These are phyloP conservation scores for Heliocidaris tuberculata DNA, from an alignment of 35 echinoderm and acorn worm species.

Conservation along the genomic window DNA sequence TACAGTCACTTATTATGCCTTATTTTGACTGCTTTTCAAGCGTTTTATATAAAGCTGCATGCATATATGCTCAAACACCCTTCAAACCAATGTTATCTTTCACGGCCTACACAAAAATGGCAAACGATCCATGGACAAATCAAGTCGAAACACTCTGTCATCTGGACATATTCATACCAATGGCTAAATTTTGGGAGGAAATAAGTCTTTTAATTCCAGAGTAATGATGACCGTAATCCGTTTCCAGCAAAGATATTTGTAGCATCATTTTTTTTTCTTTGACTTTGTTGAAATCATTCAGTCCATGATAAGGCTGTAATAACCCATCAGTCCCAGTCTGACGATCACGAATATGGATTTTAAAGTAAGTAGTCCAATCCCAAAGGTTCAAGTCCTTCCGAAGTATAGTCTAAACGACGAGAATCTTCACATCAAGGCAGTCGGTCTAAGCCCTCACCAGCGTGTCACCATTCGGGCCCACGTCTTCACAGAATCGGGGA, in stretches of 20 bases:
- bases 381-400: neutral
- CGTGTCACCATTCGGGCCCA: neutral
- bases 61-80: too few relatives aligned
- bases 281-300: neutral
- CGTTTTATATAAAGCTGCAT: too few relatives aligned
- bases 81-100: too few relatives aligned
- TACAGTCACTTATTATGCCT: too few relatives aligned
- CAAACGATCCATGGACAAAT: too few relatives aligned
- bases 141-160: too few relatives aligned
- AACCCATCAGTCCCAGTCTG: neutral
- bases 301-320: neutral
- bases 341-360: neutral
- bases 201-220: neutral
- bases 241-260: neutral
- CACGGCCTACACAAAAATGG: too few relatives aligned
- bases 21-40: too few relatives aligned
- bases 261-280: neutral
- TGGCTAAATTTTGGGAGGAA: too few relatives aligned
- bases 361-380: neutral
- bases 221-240: neutral
- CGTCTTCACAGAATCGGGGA: neutral
- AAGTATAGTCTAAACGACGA: constrained; percentile 25
- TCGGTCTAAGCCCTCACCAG: neutral
- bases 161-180: too few relatives aligned
- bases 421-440: neutral